Percentiles rank a stretch among this genome's conserved stretches.
Evolutionary conservation across 2,888 invertebrate species (phyloP).

Genomic region (Allygus modestus): DNA sequence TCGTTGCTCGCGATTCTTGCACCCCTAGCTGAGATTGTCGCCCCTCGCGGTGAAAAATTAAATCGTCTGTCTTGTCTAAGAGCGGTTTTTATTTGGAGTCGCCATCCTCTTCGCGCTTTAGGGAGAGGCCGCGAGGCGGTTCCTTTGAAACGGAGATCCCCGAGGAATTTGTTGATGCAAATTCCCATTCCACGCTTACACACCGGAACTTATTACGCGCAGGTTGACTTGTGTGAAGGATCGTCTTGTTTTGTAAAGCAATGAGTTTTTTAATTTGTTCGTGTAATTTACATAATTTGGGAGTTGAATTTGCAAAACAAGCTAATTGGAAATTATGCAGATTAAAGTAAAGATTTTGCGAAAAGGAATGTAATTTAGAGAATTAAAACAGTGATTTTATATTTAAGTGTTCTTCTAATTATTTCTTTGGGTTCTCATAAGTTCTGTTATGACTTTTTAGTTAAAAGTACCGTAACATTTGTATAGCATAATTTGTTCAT

Average conservation of each 20-base stretch:
- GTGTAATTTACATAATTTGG: background rate
- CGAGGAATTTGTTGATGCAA: slow-evolving; percentile 3
- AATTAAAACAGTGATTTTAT: too few species aligned
- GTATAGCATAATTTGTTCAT: too few species aligned
- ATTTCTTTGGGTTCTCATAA: too few species aligned
- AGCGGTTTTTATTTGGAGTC: slow-evolving; percentile 29
- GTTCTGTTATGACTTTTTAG: too few species aligned
- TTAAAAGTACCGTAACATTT: too few species aligned
- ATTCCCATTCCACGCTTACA: slow-evolving; percentile 1
- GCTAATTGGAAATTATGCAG: background rate
- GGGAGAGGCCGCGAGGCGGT: background rate
- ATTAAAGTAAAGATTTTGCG: too few species aligned
- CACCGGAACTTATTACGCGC: background rate
- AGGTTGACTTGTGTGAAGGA: background rate
- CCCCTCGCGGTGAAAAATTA: slow-evolving; percentile 37
- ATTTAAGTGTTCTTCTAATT: too few species aligned
- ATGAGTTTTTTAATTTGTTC: too few species aligned
- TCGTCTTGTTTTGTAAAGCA: background rate
- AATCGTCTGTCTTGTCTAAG: slow-evolving; percentile 29
- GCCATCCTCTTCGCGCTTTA: background rate
- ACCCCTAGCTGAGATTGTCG: too few species aligned
- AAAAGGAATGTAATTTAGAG: too few species aligned
- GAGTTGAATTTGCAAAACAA: background rate
- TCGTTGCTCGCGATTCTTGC: slow-evolving; percentile 45
- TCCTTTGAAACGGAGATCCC: background rate